A percentile compares a stretch with the other conserved stretches of the same genome.
Conservation (phyloP, 2,113 vertebrate genomes). For the Nothoprocta perdicaria region DNA sequence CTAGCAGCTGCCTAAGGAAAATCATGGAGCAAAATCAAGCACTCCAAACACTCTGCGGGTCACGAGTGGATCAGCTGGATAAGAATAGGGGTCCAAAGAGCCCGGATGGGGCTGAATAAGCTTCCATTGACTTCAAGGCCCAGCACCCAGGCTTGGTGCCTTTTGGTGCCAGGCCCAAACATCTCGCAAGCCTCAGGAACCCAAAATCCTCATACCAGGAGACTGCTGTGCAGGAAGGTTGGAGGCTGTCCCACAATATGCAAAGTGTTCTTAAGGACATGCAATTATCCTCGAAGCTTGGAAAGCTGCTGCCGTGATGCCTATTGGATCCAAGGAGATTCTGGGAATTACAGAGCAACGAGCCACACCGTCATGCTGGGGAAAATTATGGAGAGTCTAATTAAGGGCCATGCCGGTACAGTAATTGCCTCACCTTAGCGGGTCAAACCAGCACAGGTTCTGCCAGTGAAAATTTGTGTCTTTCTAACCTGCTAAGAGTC, state of each 20-base stretch:
- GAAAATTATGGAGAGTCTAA: conserved; percentile 62
- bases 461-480: conserved; percentile 57
- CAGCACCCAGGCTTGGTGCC: rapidly evolving
- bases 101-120: rapidly evolving
- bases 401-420: conserved; percentile 40
- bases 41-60: rapidly evolving
- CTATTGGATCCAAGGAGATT: conserved; percentile 42
- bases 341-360: conserved; percentile 50
- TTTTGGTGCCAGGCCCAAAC: rapidly evolving
- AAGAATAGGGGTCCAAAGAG: neutral
- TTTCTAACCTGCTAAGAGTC: conserved; percentile 37
- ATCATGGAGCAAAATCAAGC: rapidly evolving
- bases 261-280: neutral
- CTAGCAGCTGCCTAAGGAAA: neutral
- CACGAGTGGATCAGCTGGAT: neutral
- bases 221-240: neutral
- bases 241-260: neutral
- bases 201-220: no score
- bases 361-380: neutral
- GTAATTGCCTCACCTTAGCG: conserved; percentile 54
- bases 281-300: neutral
- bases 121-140: neutral
- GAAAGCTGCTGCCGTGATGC: neutral
- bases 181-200: neutral
- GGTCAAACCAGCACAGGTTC: conserved; percentile 62